These are phyloP conservation scores for Pantelozetes paolii DNA, from an alignment of 2,888 invertebrate genomes.

Conservation along the genomic window DNA sequence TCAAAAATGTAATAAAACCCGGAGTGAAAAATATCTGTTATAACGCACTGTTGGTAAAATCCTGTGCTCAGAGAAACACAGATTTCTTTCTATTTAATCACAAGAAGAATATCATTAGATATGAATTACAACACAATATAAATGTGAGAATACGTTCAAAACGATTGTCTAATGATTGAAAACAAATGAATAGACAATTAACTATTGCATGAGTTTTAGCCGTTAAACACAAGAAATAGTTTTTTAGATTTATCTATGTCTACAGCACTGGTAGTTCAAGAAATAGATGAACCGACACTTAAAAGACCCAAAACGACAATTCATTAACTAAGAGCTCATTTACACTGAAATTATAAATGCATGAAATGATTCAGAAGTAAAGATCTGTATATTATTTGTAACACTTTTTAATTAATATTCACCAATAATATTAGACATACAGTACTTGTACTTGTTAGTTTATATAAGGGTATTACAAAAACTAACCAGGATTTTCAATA, in stretches of 20 bases:
- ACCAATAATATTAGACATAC: neutral
- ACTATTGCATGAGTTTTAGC: neutral
- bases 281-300: neutral
- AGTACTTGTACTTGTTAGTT: no score
- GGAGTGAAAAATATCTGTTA: no score
- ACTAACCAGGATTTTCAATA: no score
- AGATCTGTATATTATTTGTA: neutral
- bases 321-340: constrained; percentile 24
- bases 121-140: constrained; percentile 9
- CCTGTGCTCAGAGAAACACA: no score
- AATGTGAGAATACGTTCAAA: constrained; percentile 4
- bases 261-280: neutral
- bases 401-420: neutral
- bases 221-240: neutral
- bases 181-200: neutral
- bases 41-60: no score
- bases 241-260: neutral
- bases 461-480: no score
- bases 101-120: constrained; percentile 5
- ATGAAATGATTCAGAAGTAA: neutral
- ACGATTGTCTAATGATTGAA: neutral
- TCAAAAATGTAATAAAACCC: no score
- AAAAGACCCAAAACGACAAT: constrained; percentile 13
- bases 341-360: neutral
- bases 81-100: neutral